Evolutionary conservation across 1,140 invertebrate genomes (phyloP).

Genomic region (Notospermus geniculatus): DNA sequence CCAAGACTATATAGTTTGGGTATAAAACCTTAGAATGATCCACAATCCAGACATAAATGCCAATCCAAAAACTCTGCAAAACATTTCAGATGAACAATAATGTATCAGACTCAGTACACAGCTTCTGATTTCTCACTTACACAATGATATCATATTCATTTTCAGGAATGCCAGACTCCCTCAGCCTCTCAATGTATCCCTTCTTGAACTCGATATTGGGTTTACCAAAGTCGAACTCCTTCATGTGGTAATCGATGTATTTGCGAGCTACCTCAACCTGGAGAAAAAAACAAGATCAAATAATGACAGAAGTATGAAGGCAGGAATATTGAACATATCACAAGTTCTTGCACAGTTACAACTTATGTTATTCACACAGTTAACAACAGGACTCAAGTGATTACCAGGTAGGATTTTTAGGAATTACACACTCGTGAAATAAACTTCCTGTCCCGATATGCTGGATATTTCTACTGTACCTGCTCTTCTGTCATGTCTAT

Average conservation of each 20-base stretch:
- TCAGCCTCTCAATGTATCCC: conserved; percentile 23
- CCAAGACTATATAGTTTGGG: no score
- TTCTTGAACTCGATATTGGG: conserved; percentile 24
- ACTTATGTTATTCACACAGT: not conserved
- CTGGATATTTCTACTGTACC: not conserved
- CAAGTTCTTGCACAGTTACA: not conserved
- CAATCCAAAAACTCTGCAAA: conserved; percentile 1
- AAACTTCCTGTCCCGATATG: not conserved
- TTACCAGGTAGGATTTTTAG: not conserved
- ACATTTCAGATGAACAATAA: not conserved
- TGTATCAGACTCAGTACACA: not conserved
- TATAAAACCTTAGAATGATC: no score
- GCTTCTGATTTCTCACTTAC: conserved; percentile 6
- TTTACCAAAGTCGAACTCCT: conserved; percentile 17
- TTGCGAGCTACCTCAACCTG: conserved; percentile 25
- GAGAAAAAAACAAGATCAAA: conserved; percentile 6
- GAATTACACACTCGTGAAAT: not conserved
- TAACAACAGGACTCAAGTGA: not conserved
- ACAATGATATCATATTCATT: conserved; percentile 25
- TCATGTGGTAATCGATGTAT: conserved; percentile 18
- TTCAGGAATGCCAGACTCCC: conserved; percentile 11
- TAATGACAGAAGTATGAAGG: not conserved
- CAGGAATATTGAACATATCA: not conserved
- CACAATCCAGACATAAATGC: no score
- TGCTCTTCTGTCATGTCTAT: conserved; percentile 31